A percentile compares a stretch with the other conserved stretches of the same genome.
phyloP scores from a whole-genome alignment of 2,113 vertebrate genomes.

The Sigmodon hispidus region DNA sequence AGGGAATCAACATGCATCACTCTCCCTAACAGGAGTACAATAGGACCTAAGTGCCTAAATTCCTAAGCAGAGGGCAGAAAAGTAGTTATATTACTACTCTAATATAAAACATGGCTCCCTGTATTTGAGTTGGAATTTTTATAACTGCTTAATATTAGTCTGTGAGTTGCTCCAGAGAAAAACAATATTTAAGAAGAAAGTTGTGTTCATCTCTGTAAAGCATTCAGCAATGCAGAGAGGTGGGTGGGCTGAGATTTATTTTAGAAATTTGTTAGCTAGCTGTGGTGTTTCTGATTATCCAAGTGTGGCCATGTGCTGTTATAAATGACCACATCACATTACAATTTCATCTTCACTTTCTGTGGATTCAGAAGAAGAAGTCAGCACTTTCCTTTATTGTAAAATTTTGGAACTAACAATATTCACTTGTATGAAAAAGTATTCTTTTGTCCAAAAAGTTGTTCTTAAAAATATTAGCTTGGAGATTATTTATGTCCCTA shows the following conservation, averaged over 20 bases:
- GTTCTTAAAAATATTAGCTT: background rate
- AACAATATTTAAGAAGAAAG: conserved; percentile 46
- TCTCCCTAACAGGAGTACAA: conserved; percentile 49
- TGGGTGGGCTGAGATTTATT: conserved; percentile 44
- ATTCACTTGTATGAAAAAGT: conserved; percentile 43
- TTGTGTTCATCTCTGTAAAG: conserved; percentile 41
- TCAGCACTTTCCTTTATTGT: conserved; percentile 44
- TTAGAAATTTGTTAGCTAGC: conserved; percentile 68
- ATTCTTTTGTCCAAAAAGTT: conserved; percentile 12
- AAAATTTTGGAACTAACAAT: conserved; percentile 30
- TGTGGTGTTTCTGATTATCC: conserved; percentile 49
- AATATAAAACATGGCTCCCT: conserved; percentile 49
- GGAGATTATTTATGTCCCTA: conserved; percentile 11
- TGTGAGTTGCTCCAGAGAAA: conserved; percentile 52
- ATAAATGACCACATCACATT: background rate
- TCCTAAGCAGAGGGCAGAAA: conserved; percentile 3
- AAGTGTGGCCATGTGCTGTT: background rate
- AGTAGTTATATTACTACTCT: background rate
- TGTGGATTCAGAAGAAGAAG: conserved; percentile 57
- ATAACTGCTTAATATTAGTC: conserved; percentile 56
- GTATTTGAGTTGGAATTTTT: conserved; percentile 61
- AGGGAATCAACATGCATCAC: conserved; percentile 42
- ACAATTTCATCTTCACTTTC: conserved; percentile 54
- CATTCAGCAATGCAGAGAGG: conserved; percentile 49
- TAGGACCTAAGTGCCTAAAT: conserved; percentile 40